Conservation (phyloP, 1,140 invertebrate species). For the Melanaphis sacchari region DNA sequence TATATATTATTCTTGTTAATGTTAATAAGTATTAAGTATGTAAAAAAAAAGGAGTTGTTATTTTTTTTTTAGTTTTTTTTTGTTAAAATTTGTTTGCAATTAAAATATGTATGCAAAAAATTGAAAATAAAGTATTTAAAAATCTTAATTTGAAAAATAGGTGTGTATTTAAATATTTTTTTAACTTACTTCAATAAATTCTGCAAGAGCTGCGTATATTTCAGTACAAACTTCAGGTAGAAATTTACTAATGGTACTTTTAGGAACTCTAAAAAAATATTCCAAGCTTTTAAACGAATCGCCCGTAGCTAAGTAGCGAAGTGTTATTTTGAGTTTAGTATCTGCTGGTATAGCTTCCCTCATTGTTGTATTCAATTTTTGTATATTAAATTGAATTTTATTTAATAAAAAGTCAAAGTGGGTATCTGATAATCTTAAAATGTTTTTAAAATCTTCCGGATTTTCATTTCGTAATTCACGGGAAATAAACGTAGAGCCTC, state of each 20-base stretch:
- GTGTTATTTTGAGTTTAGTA: slow-evolving; percentile 30
- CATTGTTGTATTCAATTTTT: slow-evolving; percentile 13
- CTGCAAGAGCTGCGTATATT: neutral
- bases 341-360: slow-evolving; percentile 33
- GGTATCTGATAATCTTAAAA: slow-evolving; percentile 36
- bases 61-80: neutral
- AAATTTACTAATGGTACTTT: slow-evolving; percentile 60
- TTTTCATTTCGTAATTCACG: slow-evolving; percentile 32
- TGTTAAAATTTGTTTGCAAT: neutral
- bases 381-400: neutral
- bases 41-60: neutral
- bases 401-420: neutral
- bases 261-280: slow-evolving; percentile 62
- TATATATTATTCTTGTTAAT: neutral
- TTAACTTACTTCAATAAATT: slow-evolving; percentile 29
- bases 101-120: neutral
- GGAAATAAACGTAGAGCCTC: slow-evolving; percentile 31
- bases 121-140: neutral
- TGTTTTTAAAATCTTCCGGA: slow-evolving; percentile 43
- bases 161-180: neutral
- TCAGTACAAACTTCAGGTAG: slow-evolving; percentile 57
- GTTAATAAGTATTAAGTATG: neutral
- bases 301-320: slow-evolving; percentile 33
- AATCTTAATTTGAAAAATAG: neutral
- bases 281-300: slow-evolving; percentile 61